phyloP scores from a whole-genome alignment of 1,140 invertebrate genomes.

The Caenorhabditis tropicalis region DNA sequence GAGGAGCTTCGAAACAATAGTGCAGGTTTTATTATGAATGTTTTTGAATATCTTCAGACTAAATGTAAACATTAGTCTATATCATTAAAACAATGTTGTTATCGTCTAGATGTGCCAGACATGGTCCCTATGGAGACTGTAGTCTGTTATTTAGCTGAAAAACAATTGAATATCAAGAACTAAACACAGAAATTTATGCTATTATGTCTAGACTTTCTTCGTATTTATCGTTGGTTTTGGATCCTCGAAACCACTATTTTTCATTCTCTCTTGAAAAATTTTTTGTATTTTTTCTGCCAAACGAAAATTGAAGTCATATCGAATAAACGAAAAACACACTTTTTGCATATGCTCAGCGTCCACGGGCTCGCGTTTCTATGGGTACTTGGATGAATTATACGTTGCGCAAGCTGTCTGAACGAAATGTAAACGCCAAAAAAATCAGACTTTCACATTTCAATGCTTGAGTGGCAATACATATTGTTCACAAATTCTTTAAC shows the following conservation, averaged over 20 bases:
- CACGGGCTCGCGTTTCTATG: slow-evolving; percentile 7
- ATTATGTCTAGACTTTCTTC: background rate
- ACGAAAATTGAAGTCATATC: slow-evolving; percentile 29
- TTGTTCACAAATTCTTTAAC: too few species aligned
- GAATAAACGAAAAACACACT: background rate
- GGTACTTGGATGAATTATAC: background rate
- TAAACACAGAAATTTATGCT: background rate
- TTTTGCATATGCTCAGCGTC: background rate
- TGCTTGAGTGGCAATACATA: too few species aligned
- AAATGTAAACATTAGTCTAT: too few species aligned
- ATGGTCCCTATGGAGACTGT: background rate
- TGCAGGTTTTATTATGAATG: too few species aligned
- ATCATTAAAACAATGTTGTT: too few species aligned
- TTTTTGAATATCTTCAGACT: too few species aligned
- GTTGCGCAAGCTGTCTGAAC: too few species aligned
- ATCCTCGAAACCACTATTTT: background rate
- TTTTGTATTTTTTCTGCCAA: background rate
- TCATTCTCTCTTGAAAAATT: background rate
- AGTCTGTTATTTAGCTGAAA: background rate
- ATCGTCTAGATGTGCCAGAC: too few species aligned
- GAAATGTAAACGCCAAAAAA: background rate
- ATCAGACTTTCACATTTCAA: background rate
- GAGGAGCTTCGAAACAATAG: too few species aligned
- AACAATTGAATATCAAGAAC: background rate
- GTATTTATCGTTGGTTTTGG: background rate